Percentiles rank a stretch among this genome's conserved stretches.
These are phyloP conservation scores for Leptinotarsa peninsularis DNA, from an alignment of 2,888 invertebrate species.

Conservation along the genomic window DNA sequence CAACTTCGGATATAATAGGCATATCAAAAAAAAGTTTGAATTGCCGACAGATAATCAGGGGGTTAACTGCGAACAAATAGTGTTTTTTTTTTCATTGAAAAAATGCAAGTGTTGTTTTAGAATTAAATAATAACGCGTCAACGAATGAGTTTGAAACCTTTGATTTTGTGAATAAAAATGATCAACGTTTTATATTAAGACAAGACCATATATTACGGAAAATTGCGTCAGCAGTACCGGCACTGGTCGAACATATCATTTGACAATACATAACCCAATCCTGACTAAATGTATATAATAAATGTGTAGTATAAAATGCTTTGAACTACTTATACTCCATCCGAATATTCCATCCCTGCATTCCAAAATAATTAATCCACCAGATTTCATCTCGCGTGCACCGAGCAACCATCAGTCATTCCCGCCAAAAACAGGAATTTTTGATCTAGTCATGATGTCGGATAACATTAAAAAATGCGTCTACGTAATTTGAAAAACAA, in stretches of 20 bases:
- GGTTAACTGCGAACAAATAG: neutral
- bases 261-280: no score
- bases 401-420: conserved; percentile 18
- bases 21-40: conserved; percentile 38
- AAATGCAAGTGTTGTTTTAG: neutral
- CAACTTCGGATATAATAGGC: conserved; percentile 35
- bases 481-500: conserved; percentile 18
- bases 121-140: neutral
- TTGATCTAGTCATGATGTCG: conserved; percentile 19
- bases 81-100: neutral
- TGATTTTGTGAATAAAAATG: no score
- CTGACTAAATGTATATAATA: no score
- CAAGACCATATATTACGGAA: no score
- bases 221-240: no score
- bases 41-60: conserved; percentile 33
- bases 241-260: no score
- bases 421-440: conserved; percentile 25
- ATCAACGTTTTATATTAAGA: no score
- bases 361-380: neutral
- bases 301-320: no score
- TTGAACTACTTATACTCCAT: no score
- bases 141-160: no score
- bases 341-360: neutral
- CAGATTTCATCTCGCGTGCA: neutral
- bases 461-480: conserved; percentile 9